A percentile compares a stretch with the other conserved stretches of the same genome.
Conservation (phyloP, 2,888 invertebrate species). For the Athalia circularis region DNA sequence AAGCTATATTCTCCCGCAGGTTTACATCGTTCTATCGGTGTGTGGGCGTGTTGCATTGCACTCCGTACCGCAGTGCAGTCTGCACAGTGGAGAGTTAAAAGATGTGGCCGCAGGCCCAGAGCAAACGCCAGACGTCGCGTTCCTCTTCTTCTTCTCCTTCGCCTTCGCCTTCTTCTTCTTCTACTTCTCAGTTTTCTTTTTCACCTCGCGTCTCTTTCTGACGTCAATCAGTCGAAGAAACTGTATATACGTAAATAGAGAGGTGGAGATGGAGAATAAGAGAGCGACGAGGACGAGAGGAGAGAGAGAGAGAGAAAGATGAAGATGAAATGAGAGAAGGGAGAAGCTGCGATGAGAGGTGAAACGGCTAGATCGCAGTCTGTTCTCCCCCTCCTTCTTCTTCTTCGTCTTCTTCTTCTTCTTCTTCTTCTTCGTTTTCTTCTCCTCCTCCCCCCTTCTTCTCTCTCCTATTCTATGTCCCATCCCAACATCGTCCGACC, state of each 20-base stretch:
- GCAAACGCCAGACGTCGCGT: not conserved
- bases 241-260: constrained; percentile 1
- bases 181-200: not conserved
- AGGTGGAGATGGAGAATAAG: not conserved
- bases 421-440: not conserved
- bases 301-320: not conserved
- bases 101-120: no score
- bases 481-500: not conserved
- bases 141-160: constrained; percentile 1
- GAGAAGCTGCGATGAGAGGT: constrained; percentile 9
- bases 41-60: no score
- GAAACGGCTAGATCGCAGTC: constrained; percentile 4
- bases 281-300: not conserved
- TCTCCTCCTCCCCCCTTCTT: not conserved
- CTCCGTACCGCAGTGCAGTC: no score
- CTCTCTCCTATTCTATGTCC: not conserved
- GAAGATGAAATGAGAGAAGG: not conserved
- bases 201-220: not conserved
- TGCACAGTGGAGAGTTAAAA: no score
- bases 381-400: not conserved
- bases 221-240: no score
- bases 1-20: not conserved
- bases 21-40: no score
- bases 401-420: not conserved
- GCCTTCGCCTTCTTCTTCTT: not conserved